These are phyloP conservation scores for Tetranychus piercei DNA, from an alignment of 2,888 invertebrate genomes.

Conservation along the genomic window DNA sequence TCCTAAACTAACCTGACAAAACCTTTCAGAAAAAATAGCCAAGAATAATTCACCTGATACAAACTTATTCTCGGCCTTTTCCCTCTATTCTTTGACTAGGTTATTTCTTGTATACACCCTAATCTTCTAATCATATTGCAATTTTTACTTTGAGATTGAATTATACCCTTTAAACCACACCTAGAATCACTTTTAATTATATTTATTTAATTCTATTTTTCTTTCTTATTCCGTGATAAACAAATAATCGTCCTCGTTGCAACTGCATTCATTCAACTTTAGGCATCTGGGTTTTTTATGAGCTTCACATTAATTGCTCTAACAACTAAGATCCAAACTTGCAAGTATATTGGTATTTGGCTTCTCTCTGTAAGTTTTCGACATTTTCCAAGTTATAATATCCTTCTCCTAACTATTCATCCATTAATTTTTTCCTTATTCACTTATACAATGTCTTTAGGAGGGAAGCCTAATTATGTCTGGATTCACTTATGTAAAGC, in stretches of 20 bases:
- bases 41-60: no score
- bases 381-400: not conserved
- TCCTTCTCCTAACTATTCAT: not conserved
- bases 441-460: slow-evolving; percentile 23
- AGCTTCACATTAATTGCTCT: slow-evolving; percentile 17
- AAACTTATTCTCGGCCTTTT: not conserved
- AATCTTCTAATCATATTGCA: not conserved
- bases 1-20: no score
- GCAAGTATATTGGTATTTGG: slow-evolving; percentile 88
- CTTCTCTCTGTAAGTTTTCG: slow-evolving; percentile 43
- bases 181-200: not conserved
- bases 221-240: not conserved
- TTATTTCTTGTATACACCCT: not conserved
- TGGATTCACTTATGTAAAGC: slow-evolving; percentile 48
- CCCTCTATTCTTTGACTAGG: not conserved
- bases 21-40: no score
- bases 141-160: not conserved
- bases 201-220: slow-evolving; percentile 9
- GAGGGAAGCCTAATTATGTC: slow-evolving; percentile 40
- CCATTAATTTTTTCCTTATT: slow-evolving; percentile 7
- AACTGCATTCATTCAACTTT: not conserved
- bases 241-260: no score
- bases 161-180: not conserved
- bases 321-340: slow-evolving; percentile 36
- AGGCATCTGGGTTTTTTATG: slow-evolving; percentile 17